These are phyloP conservation scores for Myxocyprinus asiaticus DNA, from an alignment of 2,113 vertebrate genomes.

Conservation along the genomic window DNA sequence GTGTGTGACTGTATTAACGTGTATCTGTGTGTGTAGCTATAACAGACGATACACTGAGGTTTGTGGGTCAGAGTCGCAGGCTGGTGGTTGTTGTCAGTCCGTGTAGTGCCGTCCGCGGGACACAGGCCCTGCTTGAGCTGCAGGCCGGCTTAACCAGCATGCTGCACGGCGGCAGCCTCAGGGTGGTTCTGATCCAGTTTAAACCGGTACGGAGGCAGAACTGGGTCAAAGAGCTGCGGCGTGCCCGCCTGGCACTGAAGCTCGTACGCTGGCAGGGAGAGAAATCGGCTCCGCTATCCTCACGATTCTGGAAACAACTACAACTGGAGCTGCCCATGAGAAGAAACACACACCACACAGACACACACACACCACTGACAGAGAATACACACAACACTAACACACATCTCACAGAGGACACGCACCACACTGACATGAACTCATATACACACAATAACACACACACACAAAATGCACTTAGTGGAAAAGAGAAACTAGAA, in stretches of 20 bases:
- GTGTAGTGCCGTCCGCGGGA: conserved; percentile 85
- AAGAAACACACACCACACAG: conserved; percentile 50
- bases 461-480: not conserved
- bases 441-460: not conserved
- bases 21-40: conserved; percentile 77
- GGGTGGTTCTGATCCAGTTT: conserved; percentile 93
- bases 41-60: conserved; percentile 94
- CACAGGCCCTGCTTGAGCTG: conserved; percentile 94
- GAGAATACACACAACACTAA: conserved; percentile 1
- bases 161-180: conserved; percentile 84
- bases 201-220: conserved; percentile 77
- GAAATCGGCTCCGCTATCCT: conserved; percentile 82
- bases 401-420: no score
- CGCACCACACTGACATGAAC: not conserved
- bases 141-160: conserved; percentile 91
- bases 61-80: conserved; percentile 90
- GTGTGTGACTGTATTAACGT: not conserved
- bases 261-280: conserved; percentile 94
- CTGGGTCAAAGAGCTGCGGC: conserved; percentile 87
- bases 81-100: conserved; percentile 93
- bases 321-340: conserved; percentile 86
- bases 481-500: not conserved
- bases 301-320: conserved; percentile 93
- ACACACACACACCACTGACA: not conserved
- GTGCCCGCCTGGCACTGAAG: conserved; percentile 81